Evolutionary conservation across 2,113 vertebrate species (phyloP).

Genomic region (Spizaetus ornatus): DNA sequence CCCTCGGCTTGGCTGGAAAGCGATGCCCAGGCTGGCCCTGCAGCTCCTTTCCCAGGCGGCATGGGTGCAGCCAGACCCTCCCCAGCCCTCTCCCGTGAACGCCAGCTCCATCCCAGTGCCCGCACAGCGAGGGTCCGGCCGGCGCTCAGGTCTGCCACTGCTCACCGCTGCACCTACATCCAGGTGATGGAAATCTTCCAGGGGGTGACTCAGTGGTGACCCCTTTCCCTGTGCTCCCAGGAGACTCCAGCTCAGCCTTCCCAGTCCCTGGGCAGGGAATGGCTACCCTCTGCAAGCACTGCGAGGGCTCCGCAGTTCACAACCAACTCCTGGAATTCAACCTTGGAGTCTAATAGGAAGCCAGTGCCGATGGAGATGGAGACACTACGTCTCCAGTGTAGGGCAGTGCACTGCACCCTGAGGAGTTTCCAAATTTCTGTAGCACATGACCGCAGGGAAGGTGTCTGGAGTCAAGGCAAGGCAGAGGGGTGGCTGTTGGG

Average conservation of each 20-base stretch:
- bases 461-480: too few relatives aligned
- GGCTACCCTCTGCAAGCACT: neutral
- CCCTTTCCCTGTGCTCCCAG: neutral
- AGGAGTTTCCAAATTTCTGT: neutral
- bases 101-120: neutral
- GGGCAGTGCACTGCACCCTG: neutral
- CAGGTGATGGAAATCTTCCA: neutral
- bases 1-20: neutral
- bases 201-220: neutral
- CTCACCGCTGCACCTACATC: neutral
- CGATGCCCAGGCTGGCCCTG: neutral
- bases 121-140: fast-evolving
- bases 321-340: neutral
- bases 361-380: neutral
- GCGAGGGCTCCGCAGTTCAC: neutral
- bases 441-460: neutral
- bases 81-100: neutral
- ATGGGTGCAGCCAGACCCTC: too few relatives aligned
- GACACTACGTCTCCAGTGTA: fast-evolving
- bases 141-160: fast-evolving
- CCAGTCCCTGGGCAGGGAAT: neutral
- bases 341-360: neutral
- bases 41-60: neutral
- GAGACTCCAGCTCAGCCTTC: neutral
- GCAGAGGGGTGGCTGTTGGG: neutral